Conservation (phyloP, 2,888 invertebrate species). For the Eurytoma adleriae region DNA sequence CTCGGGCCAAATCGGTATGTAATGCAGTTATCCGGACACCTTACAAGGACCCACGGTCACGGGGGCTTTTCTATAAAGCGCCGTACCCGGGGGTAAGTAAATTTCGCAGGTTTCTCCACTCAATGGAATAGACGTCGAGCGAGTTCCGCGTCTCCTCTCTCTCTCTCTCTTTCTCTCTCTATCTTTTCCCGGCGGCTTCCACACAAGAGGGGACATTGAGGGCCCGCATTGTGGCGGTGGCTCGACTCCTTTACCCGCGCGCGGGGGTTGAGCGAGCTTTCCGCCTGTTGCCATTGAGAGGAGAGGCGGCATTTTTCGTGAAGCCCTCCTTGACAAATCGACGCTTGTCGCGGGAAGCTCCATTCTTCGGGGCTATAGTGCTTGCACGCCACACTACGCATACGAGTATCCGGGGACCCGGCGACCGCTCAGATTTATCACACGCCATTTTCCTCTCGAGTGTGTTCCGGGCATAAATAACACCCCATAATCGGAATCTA, state of each 20-base stretch:
- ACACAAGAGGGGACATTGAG: slow-evolving; percentile 68
- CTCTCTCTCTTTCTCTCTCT: slow-evolving; percentile 50
- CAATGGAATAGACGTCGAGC: slow-evolving; percentile 19
- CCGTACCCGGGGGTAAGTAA: slow-evolving; percentile 68
- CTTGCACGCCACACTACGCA: not conserved
- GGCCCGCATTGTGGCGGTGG: slow-evolving; percentile 67
- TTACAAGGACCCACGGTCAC: slow-evolving; percentile 63
- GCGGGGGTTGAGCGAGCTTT: slow-evolving; percentile 70
- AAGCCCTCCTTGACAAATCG: slow-evolving; percentile 75
- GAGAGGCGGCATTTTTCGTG: slow-evolving; percentile 62
- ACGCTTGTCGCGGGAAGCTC: slow-evolving; percentile 73
- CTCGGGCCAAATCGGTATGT: slow-evolving; percentile 58
- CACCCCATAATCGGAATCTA: slow-evolving; percentile 70
- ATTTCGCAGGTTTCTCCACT: slow-evolving; percentile 70
- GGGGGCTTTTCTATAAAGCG: slow-evolving; percentile 53
- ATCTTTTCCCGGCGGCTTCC: slow-evolving; percentile 50
- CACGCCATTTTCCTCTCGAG: slow-evolving; percentile 65
- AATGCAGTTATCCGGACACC: slow-evolving; percentile 69
- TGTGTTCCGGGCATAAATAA: slow-evolving; percentile 70
- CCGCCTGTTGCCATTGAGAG: slow-evolving; percentile 73
- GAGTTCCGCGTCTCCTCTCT: not conserved
- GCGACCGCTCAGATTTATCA: slow-evolving; percentile 70
- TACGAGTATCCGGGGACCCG: slow-evolving; percentile 40
- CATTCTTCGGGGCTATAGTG: slow-evolving; percentile 60
- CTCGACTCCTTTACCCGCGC: slow-evolving; percentile 35